Evolutionary conservation across 2,797 vertebrate species (phyloP).

Genomic region (Aldrovandia affinis): DNA sequence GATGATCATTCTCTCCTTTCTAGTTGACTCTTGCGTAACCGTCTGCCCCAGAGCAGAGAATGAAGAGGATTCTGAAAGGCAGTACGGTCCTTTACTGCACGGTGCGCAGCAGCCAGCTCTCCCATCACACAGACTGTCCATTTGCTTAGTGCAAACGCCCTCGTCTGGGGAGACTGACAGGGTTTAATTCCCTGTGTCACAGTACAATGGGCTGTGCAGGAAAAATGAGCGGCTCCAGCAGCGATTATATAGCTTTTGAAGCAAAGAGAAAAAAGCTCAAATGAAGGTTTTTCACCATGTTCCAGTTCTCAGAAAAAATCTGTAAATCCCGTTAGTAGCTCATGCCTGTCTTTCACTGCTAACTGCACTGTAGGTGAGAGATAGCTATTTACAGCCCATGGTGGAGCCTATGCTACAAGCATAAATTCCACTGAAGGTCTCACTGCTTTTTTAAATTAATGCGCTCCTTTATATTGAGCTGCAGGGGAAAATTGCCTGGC

Average conservation of each 20-base stretch:
- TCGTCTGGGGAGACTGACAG: background rate
- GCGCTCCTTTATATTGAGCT: background rate
- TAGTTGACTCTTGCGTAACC: background rate
- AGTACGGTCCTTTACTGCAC: background rate
- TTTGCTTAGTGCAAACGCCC: background rate
- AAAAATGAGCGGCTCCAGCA: background rate
- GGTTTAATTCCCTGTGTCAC: background rate
- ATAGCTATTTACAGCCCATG: background rate
- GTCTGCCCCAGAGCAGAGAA: background rate
- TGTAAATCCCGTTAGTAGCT: background rate
- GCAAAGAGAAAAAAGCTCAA: background rate
- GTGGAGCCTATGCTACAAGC: background rate
- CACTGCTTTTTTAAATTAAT: background rate
- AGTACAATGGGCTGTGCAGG: background rate
- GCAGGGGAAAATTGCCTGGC: background rate
- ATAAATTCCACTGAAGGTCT: conserved; percentile 3
- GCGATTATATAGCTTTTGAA: background rate
- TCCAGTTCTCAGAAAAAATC: background rate
- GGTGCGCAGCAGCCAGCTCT: background rate
- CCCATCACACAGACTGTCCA: background rate
- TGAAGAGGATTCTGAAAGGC: background rate
- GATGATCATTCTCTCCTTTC: background rate
- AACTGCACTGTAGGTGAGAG: background rate
- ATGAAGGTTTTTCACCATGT: background rate
- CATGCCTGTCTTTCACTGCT: background rate